Evolutionary conservation across 2,888 invertebrate genomes (phyloP).

Genomic region (Cyaniris semiargus): DNA sequence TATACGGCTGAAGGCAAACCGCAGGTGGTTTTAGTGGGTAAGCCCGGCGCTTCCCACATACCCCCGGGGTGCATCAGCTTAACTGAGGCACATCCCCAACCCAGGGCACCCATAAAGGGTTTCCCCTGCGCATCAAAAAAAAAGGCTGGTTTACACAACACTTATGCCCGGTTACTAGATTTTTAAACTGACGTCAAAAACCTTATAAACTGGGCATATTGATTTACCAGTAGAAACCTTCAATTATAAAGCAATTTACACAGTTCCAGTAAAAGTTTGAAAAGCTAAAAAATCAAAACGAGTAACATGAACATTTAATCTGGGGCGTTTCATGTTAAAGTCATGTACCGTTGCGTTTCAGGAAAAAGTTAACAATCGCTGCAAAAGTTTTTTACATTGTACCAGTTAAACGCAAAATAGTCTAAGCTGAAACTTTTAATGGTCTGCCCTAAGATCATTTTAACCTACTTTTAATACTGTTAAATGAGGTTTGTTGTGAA

Average conservation of each 20-base stretch:
- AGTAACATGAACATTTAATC: conserved; percentile 10
- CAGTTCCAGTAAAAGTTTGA: background rate
- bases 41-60: too few relatives aligned
- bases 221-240: background rate
- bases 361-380: background rate
- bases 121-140: too few relatives aligned
- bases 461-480: background rate
- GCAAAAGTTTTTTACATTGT: conserved; percentile 5
- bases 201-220: too few relatives aligned
- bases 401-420: conserved; percentile 5
- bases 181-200: too few relatives aligned
- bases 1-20: too few relatives aligned
- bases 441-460: background rate
- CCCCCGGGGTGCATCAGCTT: too few relatives aligned
- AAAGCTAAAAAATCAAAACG: background rate
- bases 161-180: too few relatives aligned
- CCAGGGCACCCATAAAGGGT: too few relatives aligned
- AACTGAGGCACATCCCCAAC: too few relatives aligned
- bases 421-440: conserved; percentile 13
- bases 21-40: too few relatives aligned
- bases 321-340: conserved; percentile 8
- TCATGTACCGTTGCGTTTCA: conserved; percentile 11
- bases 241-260: conserved; percentile 8
- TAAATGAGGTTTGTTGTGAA: background rate
- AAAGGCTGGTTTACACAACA: too few relatives aligned